These are phyloP conservation scores for Actinernus sp. DNA, from an alignment of 92 coral and sea anemone species.

Conservation along the genomic window DNA sequence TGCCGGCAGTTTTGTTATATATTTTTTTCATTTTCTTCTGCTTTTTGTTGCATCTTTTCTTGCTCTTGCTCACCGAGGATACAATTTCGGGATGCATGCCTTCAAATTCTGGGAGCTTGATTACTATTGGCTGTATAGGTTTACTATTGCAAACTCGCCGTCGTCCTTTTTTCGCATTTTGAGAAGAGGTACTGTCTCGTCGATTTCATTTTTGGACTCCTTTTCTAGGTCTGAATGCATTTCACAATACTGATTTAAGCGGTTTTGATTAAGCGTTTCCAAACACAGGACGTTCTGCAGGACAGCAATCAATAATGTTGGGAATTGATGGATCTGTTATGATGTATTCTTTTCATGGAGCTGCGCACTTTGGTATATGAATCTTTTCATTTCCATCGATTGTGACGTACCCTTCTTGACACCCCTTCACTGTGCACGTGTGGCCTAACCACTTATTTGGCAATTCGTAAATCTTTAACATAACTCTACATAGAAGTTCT, in stretches of 20 bases:
- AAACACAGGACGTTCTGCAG: constrained; percentile 4
- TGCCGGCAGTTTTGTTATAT: constrained; percentile 5
- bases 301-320: neutral
- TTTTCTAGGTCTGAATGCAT: no score
- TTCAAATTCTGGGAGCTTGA: neutral
- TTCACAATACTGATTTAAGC: no score
- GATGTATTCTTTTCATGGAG: neutral
- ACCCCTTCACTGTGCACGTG: constrained; percentile 1
- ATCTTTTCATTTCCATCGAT: constrained; percentile 4
- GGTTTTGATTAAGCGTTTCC: neutral
- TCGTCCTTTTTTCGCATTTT: neutral
- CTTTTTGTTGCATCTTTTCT: neutral
- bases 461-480: constrained; percentile 2
- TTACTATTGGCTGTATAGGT: no score
- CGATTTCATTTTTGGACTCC: no score
- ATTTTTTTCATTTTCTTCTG: neutral
- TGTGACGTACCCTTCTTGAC: constrained; percentile 3
- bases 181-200: neutral
- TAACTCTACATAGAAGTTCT: neutral
- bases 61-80: neutral
- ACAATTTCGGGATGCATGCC: constrained; percentile 4
- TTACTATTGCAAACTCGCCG: no score
- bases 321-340: neutral
- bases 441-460: constrained; percentile 9
- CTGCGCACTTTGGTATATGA: neutral